Evolutionary conservation across 2,113 vertebrate genomes (phyloP).

Genomic region (Coreoperca whiteheadi): DNA sequence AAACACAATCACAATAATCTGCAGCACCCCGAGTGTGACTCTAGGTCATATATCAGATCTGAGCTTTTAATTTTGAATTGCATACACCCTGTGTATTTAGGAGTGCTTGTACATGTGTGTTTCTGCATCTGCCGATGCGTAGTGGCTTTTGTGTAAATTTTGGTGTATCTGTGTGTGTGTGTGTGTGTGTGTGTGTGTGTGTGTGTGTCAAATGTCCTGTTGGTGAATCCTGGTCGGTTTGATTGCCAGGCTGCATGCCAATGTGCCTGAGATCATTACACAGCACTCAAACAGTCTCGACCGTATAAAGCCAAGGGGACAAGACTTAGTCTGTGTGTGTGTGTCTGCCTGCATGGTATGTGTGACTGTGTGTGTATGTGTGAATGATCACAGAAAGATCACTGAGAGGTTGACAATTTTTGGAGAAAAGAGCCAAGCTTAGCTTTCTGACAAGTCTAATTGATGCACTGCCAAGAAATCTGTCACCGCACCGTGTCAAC

Average conservation of each 20-base stretch:
- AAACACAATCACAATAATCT: not conserved
- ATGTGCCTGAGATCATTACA: constrained; percentile 22
- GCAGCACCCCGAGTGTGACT: not conserved
- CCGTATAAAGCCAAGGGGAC: not conserved
- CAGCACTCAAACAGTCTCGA: constrained; percentile 15
- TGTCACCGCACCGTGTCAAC: constrained; percentile 37
- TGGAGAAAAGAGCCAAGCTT: constrained; percentile 46
- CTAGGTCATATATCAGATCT: not conserved
- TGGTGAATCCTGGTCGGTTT: constrained; percentile 4
- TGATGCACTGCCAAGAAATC: constrained; percentile 51
- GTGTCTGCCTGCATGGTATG: not conserved
- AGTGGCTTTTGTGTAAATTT: not conserved
- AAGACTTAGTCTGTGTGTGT: not conserved
- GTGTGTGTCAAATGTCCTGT: not conserved
- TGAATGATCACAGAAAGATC: constrained; percentile 43
- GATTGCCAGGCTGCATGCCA: constrained; percentile 19
- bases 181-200: not conserved
- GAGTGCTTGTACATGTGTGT: not conserved
- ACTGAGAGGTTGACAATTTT: constrained; percentile 47
- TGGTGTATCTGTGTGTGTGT: not conserved
- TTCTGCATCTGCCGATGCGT: not conserved
- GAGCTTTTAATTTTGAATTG: not conserved
- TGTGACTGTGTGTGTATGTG: not conserved
- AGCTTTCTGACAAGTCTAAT: constrained; percentile 60
- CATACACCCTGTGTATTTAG: no score